Percentiles rank a stretch among this genome's conserved stretches.
Conservation (phyloP, 2,113 vertebrate species). For the Prionailurus viverrinus region DNA sequence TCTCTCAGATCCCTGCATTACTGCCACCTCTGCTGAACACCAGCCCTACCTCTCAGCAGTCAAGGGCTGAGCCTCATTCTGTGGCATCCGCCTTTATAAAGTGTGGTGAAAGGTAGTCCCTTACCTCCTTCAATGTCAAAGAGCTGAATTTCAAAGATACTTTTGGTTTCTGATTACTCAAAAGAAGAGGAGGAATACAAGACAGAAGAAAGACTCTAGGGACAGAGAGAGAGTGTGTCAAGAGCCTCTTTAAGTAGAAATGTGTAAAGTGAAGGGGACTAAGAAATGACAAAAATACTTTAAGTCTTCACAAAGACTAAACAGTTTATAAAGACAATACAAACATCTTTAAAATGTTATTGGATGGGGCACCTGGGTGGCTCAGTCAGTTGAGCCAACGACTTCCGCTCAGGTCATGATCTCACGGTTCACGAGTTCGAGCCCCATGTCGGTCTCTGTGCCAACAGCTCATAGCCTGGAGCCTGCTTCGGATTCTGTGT, state of each 20-base stretch:
- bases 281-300: slow-evolving; percentile 35
- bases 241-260: slow-evolving; percentile 41
- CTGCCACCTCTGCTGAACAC: background rate
- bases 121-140: background rate
- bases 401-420: no score
- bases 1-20: background rate
- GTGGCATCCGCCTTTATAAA: background rate
- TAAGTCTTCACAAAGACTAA: background rate
- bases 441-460: no score
- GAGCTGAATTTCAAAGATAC: slow-evolving; percentile 37
- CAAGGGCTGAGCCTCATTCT: background rate
- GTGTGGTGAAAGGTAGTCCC: background rate
- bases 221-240: background rate
- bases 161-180: slow-evolving; percentile 21
- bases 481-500: no score
- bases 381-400: no score
- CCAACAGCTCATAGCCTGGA: no score
- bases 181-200: slow-evolving; percentile 16
- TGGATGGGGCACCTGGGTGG: background rate
- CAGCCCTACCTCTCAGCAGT: background rate
- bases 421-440: no score
- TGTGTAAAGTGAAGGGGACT: slow-evolving; percentile 28
- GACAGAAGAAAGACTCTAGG: slow-evolving; percentile 21
- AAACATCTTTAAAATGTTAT: slow-evolving; percentile 13
- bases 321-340: slow-evolving; percentile 27